Conservation (phyloP, 2,113 vertebrate species). For the Vombatus ursinus region DNA sequence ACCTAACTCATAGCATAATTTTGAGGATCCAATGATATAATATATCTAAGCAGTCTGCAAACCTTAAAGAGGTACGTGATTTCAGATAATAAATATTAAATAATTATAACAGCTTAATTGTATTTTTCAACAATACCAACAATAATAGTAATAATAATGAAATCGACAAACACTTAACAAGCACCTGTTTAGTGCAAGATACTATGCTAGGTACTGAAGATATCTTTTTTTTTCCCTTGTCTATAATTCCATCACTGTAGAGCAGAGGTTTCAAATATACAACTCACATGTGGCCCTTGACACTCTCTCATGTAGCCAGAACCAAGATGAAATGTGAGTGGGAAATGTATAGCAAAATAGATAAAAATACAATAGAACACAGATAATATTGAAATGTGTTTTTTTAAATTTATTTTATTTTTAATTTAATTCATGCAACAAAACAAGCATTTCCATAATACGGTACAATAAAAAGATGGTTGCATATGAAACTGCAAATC, state of each 20-base stretch:
- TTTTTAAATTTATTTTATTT: too few species aligned
- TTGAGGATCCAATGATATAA: not conserved
- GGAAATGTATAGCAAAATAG: not conserved
- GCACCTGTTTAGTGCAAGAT: not conserved
- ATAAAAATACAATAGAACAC: not conserved
- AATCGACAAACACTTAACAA: not conserved
- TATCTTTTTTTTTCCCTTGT: not conserved
- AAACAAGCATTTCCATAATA: too few species aligned
- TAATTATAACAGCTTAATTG: not conserved
- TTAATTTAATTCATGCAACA: too few species aligned
- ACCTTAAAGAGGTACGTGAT: not conserved
- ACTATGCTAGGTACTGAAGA: not conserved
- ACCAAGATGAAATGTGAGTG: not conserved
- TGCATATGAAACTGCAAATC: too few species aligned
- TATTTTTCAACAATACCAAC: not conserved
- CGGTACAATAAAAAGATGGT: too few species aligned
- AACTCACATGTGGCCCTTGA: too few species aligned
- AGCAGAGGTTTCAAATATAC: not conserved
- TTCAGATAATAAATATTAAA: not conserved
- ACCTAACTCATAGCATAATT: not conserved
- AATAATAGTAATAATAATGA: not conserved
- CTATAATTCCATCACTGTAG: not conserved
- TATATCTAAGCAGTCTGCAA: not conserved
- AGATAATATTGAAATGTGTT: not conserved
- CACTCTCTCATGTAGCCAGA: not conserved